Conservation (phyloP, 2,888 invertebrate species). For the Troides aeacus region DNA sequence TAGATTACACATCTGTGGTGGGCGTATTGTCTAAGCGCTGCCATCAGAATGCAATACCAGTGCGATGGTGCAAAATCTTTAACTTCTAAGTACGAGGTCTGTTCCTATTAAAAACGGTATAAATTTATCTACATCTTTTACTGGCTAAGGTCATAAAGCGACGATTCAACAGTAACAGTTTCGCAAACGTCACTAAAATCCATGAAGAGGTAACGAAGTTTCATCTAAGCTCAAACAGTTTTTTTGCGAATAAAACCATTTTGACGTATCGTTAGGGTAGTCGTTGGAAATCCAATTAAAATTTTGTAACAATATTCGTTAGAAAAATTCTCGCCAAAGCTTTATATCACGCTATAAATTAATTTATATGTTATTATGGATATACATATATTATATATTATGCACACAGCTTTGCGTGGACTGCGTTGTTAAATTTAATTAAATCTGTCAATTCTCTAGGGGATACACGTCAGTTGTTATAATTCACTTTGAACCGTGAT, state of each 20-base stretch:
- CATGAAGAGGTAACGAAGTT: background rate
- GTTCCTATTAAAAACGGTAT: background rate
- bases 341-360: background rate
- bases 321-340: background rate
- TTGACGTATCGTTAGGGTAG: background rate
- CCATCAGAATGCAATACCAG: slow-evolving; percentile 2
- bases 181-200: background rate
- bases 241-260: too few species aligned
- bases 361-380: background rate
- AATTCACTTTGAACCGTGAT: slow-evolving; percentile 4
- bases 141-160: too few species aligned
- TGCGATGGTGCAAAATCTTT: background rate
- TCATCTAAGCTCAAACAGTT: too few species aligned
- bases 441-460: slow-evolving; percentile 8
- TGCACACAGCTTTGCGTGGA: background rate
- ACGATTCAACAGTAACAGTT: background rate
- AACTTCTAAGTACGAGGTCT: background rate
- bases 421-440: slow-evolving; percentile 14
- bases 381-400: background rate
- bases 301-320: slow-evolving; percentile 1
- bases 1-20: slow-evolving; percentile 8
- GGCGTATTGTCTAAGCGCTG: background rate
- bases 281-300: slow-evolving; percentile 1
- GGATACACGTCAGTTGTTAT: slow-evolving; percentile 13
- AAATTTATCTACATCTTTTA: too few species aligned